These are phyloP conservation scores for Epistrophe eligans DNA, from an alignment of 2,888 invertebrate species.

Conservation along the genomic window DNA sequence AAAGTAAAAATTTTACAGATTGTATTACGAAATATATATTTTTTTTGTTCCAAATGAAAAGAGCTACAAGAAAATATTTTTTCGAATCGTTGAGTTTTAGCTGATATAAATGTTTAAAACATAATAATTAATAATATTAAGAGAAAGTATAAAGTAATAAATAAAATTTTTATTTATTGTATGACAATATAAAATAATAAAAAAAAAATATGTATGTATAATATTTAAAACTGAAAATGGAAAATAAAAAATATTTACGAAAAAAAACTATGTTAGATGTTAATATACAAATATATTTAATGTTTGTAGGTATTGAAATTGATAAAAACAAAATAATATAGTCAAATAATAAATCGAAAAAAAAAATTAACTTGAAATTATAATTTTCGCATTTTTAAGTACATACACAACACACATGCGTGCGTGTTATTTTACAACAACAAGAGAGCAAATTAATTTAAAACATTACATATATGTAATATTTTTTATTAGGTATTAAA, in stretches of 20 bases:
- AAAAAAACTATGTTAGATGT: constrained; percentile 62
- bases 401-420: neutral
- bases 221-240: constrained; percentile 40
- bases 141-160: constrained; percentile 28
- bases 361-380: constrained; percentile 13
- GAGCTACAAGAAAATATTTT: neutral
- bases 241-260: constrained; percentile 55
- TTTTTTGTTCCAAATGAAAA: neutral
- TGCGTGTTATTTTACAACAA: constrained; percentile 4
- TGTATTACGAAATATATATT: neutral
- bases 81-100: constrained; percentile 51
- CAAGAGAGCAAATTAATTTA: constrained; percentile 47
- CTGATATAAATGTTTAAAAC: constrained; percentile 65
- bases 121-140: constrained; percentile 36
- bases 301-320: constrained; percentile 70
- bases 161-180: constrained; percentile 65
- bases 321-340: constrained; percentile 31
- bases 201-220: constrained; percentile 38
- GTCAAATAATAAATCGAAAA: constrained; percentile 15
- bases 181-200: constrained; percentile 73
- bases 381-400: constrained; percentile 54
- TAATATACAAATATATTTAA: constrained; percentile 61
- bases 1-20: neutral
- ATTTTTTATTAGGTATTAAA: neutral
- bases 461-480: constrained; percentile 29